These are phyloP conservation scores for Ormyrus thymus DNA, from an alignment of 2,888 invertebrate species.

Conservation along the genomic window DNA sequence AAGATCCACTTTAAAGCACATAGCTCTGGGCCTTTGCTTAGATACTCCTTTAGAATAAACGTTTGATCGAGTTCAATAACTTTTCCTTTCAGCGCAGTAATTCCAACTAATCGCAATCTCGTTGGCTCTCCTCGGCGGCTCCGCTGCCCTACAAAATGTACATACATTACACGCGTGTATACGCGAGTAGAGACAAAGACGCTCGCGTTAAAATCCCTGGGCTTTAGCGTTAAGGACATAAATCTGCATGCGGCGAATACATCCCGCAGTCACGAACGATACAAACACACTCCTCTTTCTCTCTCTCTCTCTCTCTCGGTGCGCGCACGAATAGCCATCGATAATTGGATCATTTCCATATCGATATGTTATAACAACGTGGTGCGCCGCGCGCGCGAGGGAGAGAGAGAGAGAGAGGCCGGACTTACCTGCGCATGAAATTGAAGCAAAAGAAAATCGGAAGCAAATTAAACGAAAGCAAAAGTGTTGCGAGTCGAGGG, in stretches of 20 bases:
- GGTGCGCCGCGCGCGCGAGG: neutral
- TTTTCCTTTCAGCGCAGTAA: conserved; percentile 19
- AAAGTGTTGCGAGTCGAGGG: neutral
- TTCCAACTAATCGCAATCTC: conserved; percentile 23
- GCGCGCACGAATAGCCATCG: conserved; percentile 32
- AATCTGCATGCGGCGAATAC: conserved; percentile 30
- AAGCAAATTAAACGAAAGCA: neutral
- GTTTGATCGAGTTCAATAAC: conserved; percentile 16
- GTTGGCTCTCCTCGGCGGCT: neutral
- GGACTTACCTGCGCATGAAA: too few species aligned
- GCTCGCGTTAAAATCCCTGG: conserved; percentile 17
- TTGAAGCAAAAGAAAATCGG: too few species aligned
- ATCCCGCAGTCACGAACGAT: conserved; percentile 3
- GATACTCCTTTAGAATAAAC: conserved; percentile 2
- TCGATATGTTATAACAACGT: conserved; percentile 52
- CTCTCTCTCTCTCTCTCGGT: neutral
- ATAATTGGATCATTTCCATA: conserved; percentile 58
- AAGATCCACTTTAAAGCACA: conserved; percentile 6
- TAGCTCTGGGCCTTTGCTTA: neutral
- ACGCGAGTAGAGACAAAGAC: conserved; percentile 2
- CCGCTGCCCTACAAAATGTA: neutral
- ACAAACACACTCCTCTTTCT: neutral
- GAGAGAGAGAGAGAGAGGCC: too few species aligned
- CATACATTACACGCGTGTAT: neutral
- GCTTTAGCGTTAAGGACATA: conserved; percentile 34